Percentiles rank a stretch among this genome's conserved stretches.
These are phyloP conservation scores for Anolis carolinensis DNA, from an alignment of 2,113 vertebrate genomes.

Conservation along the genomic window DNA sequence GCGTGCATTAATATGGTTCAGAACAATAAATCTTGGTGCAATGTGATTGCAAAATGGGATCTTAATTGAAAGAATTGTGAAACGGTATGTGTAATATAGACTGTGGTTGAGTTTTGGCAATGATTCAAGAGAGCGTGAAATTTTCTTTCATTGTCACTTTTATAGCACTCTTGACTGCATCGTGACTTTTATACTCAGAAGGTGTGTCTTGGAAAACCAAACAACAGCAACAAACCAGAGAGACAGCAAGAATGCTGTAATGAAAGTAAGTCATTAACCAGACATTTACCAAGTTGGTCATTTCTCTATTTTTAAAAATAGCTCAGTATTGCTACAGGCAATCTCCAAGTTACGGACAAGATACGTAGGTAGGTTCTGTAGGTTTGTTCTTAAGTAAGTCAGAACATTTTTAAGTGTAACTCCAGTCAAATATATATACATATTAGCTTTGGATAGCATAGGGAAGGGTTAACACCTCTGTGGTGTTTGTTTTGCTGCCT, in stretches of 20 bases:
- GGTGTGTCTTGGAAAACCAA: neutral
- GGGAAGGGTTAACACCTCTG: no score
- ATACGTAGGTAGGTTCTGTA: no score
- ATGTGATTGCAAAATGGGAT: neutral
- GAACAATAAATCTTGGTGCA: neutral
- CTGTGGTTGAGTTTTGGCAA: neutral
- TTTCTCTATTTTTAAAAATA: no score
- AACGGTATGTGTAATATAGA: neutral
- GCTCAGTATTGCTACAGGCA: neutral
- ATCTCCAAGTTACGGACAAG: no score
- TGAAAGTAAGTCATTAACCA: neutral
- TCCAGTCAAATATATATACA: no score
- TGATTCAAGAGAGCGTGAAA: neutral
- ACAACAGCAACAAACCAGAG: neutral
- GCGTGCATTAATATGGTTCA: neutral
- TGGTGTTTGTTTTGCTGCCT: no score
- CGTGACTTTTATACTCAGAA: neutral
- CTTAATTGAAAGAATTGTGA: neutral
- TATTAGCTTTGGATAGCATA: no score
- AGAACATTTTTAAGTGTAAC: no score
- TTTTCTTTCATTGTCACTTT: neutral
- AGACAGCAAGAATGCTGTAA: neutral
- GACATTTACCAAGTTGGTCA: neutral
- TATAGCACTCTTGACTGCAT: neutral
- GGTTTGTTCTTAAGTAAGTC: no score